A percentile compares a stretch with the other conserved stretches of the same genome.
These are phyloP conservation scores for Chionomys nivalis DNA, from an alignment of 2,113 vertebrate species.

Conservation along the genomic window DNA sequence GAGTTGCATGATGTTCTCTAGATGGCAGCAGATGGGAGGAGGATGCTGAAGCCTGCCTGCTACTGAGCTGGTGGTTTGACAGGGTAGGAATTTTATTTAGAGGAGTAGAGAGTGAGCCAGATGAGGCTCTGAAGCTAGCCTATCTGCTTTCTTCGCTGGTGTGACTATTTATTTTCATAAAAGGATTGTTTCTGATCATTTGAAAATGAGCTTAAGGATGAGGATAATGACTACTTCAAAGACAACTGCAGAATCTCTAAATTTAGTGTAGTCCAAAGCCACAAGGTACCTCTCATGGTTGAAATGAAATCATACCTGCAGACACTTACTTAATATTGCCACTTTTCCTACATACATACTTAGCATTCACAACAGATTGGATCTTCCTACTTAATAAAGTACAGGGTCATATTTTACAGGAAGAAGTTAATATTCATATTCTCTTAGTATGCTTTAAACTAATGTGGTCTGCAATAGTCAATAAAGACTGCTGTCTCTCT, in stretches of 20 bases:
- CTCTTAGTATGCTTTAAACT: conserved; percentile 60
- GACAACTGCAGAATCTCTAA: background rate
- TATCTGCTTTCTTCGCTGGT: background rate
- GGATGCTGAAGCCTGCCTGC: background rate
- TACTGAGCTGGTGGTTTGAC: too few species aligned
- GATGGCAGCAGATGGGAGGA: background rate
- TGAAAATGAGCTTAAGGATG: background rate
- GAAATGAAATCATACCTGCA: background rate
- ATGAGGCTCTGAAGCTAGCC: background rate
- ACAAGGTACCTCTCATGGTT: background rate
- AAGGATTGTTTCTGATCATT: background rate
- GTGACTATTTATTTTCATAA: background rate
- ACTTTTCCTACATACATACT: background rate
- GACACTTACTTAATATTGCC: background rate
- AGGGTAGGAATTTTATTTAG: background rate
- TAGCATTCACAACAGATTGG: background rate
- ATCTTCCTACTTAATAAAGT: background rate
- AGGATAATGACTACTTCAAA: background rate
- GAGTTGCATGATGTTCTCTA: background rate
- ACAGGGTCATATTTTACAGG: background rate
- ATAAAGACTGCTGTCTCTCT: conserved; percentile 50
- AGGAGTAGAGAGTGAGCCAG: too few species aligned
- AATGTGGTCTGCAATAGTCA: conserved; percentile 52
- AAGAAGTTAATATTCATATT: conserved; percentile 52
- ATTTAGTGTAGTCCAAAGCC: background rate